phyloP scores from a whole-genome alignment of 2,888 invertebrate genomes.

The Leptinotarsa rubiginosa region DNA sequence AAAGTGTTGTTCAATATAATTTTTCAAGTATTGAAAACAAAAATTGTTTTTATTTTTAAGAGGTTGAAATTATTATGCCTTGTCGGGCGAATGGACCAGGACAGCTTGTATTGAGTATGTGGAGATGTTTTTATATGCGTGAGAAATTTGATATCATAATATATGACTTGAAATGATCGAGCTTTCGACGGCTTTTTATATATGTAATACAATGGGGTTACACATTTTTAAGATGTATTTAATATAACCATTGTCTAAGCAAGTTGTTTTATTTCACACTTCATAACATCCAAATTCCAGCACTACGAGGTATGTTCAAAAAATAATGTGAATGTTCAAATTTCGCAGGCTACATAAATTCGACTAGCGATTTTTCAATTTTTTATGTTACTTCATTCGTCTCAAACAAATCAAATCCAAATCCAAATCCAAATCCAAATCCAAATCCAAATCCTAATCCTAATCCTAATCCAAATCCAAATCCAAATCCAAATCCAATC shows the following conservation, averaged over 20 bases:
- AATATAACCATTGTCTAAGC: slow-evolving; percentile 66
- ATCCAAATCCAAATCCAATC: too few species aligned
- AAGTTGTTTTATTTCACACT: slow-evolving; percentile 50
- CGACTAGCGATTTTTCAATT: too few species aligned
- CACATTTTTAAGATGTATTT: slow-evolving; percentile 67
- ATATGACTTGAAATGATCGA: slow-evolving; percentile 67
- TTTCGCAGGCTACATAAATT: too few species aligned
- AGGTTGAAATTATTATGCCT: slow-evolving; percentile 41
- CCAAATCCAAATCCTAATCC: too few species aligned
- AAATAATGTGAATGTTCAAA: too few species aligned
- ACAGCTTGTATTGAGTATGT: slow-evolving; percentile 57
- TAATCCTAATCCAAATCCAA: too few species aligned
- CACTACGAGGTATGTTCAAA: too few species aligned
- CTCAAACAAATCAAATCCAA: too few species aligned
- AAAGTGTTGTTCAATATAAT: slow-evolving; percentile 50
- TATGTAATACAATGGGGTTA: slow-evolving; percentile 67
- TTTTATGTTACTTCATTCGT: too few species aligned
- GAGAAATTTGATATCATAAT: slow-evolving; percentile 65
- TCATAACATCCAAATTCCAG: not conserved
- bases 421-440: too few species aligned
- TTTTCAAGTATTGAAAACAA: slow-evolving; percentile 36
- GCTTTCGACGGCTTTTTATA: slow-evolving; percentile 68
- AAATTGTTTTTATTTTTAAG: slow-evolving; percentile 44
- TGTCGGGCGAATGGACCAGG: slow-evolving; percentile 14
- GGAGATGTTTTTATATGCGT: slow-evolving; percentile 65